phyloP scores from a whole-genome alignment of 2,888 invertebrate species.

The Drosophila subquinaria region DNA sequence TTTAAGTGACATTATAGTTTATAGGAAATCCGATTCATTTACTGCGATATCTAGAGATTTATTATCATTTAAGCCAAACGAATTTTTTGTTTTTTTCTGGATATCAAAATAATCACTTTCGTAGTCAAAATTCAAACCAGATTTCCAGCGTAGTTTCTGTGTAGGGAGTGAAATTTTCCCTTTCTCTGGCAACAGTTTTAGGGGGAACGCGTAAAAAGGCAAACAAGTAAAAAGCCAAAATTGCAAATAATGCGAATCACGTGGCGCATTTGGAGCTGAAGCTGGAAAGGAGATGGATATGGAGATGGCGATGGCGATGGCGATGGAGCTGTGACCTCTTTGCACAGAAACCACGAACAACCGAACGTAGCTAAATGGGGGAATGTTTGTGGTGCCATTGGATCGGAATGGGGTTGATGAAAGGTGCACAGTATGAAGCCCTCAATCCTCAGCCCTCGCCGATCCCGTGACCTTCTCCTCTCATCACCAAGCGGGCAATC shows the following conservation, averaged over 20 bases:
- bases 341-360: slow-evolving; percentile 22
- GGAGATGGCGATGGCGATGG: background rate
- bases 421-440: slow-evolving; percentile 28
- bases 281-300: slow-evolving; percentile 1
- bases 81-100: background rate
- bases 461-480: background rate
- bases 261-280: slow-evolving; percentile 56
- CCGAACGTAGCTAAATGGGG: slow-evolving; percentile 39
- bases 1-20: background rate
- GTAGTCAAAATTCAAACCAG: slow-evolving; percentile 10
- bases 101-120: slow-evolving; percentile 9
- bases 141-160: slow-evolving; percentile 13
- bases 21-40: background rate
- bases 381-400: slow-evolving; percentile 17
- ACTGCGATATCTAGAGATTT: background rate
- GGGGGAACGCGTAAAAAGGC: slow-evolving; percentile 53
- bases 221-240: slow-evolving; percentile 66
- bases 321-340: slow-evolving; percentile 48
- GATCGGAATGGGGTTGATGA: slow-evolving; percentile 4
- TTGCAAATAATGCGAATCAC: slow-evolving; percentile 79
- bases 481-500: slow-evolving; percentile 58
- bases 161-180: background rate
- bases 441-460: background rate
- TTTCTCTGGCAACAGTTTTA: slow-evolving; percentile 34
- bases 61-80: background rate